Base-by-base conservation (phyloP, 2,888 invertebrate genomes). In the Cotesia congregata region DNA sequence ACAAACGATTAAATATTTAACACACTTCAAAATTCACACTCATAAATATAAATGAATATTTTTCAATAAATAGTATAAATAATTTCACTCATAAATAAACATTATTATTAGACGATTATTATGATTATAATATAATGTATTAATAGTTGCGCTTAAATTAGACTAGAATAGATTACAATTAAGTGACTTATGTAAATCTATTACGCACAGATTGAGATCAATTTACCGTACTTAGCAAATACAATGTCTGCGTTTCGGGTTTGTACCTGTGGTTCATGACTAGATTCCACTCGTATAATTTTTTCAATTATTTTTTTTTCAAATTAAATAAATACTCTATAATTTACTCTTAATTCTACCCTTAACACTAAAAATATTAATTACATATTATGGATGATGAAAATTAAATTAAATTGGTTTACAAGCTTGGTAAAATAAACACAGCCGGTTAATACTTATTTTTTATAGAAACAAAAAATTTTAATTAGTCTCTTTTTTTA, bases 271-370 rank as follows among this genome's bases (percentile, higher is more conserved):
- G 80, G 77, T 20, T 62, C 77, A 79, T 81, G 81, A 81, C 81
- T 80, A 81, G 81, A 80, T 75, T 80, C 73, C 78, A 81, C 81
- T 81, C 81, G 76, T 75, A 74, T 77, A 78, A 79, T 77, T 75
- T 75, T 40, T 60, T 65, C 39, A 70, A 67, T 59, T 71, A 75
- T 59, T 41, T 74, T 30, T 50, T 67, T 50, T 38, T 67, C 41
- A 72, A 20, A 65, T 76, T 12, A 67, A 17, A 62, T 62, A 62
- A 62, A 62, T 12, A 50, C 12, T 50, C 1, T 30, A 30, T 30
- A 30, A 30, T 30, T 30, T 30, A 30, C 0, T 62, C 62, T 17
- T 62, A 62, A 62, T 17, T 62, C 30, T 30, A 30, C 30, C 30
- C 30, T 30, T 30, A 30, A 30, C 3, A 62, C 3, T 62, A n/a